Evolutionary conservation across 2,888 invertebrate species (phyloP).

Genomic region (Malachius bipustulatus): DNA sequence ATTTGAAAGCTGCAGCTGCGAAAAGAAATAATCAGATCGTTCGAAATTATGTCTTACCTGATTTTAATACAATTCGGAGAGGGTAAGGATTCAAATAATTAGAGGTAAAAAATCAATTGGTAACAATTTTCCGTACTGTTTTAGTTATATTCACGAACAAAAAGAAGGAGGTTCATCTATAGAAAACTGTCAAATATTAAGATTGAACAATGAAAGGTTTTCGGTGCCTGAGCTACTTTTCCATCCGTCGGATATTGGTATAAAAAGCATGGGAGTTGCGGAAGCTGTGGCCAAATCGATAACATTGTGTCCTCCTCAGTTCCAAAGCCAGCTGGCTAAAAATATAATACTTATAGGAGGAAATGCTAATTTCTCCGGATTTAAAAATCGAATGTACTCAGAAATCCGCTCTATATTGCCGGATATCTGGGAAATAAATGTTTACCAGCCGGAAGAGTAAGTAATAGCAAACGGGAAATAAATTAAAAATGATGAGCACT

Average conservation of each 20-base stretch:
- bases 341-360: constrained; percentile 83
- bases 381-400: constrained; percentile 60
- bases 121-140: constrained; percentile 6
- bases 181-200: constrained; percentile 54
- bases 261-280: constrained; percentile 81
- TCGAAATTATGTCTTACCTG: constrained; percentile 90
- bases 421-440: constrained; percentile 63
- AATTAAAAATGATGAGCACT: no score
- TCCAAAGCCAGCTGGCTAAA: constrained; percentile 63
- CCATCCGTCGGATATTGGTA: constrained; percentile 87
- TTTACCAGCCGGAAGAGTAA: constrained; percentile 57
- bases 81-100: constrained; percentile 43
- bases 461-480: constrained; percentile 17
- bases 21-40: constrained; percentile 57
- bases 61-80: constrained; percentile 79
- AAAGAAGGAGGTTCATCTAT: constrained; percentile 25
- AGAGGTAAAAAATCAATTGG: neutral
- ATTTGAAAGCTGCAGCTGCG: constrained; percentile 58
- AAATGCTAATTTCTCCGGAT: constrained; percentile 68
- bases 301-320: constrained; percentile 57
- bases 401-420: constrained; percentile 73
- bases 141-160: constrained; percentile 28
- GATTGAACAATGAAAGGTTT: constrained; percentile 88
- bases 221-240: constrained; percentile 91
- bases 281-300: constrained; percentile 76